Conservation (phyloP, 2,113 vertebrate species). For the Zosterops japonicus region DNA sequence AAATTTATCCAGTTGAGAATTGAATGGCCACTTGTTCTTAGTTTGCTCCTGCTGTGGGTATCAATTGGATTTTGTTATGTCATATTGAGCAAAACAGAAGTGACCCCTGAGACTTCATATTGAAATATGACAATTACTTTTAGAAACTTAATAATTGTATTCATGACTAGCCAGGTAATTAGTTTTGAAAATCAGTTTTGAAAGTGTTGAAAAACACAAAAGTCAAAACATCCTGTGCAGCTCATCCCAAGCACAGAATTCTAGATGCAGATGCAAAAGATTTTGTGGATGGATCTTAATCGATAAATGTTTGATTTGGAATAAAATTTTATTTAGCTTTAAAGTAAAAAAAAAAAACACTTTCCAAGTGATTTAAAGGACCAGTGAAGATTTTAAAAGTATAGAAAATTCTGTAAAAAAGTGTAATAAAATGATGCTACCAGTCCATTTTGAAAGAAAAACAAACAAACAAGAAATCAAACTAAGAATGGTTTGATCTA, state of each 20-base stretch:
- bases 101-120: background rate
- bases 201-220: background rate
- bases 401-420: conserved; percentile 5
- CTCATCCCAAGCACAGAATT: background rate
- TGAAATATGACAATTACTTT: background rate
- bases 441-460: background rate
- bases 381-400: background rate
- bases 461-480: conserved; percentile 3
- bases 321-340: background rate
- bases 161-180: background rate
- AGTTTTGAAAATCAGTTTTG: background rate
- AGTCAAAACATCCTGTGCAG: background rate
- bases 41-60: background rate
- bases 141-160: background rate
- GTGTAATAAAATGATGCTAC: conserved; percentile 23
- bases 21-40: background rate
- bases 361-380: conserved; percentile 4
- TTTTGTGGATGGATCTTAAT: background rate
- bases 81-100: background rate
- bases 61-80: background rate
- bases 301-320: background rate
- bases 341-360: background rate
- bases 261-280: background rate
- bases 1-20: background rate
- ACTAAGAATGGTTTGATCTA: conserved; percentile 51